phyloP scores from a whole-genome alignment of 1,140 invertebrate genomes.

The Vollenhovia emeryi region DNA sequence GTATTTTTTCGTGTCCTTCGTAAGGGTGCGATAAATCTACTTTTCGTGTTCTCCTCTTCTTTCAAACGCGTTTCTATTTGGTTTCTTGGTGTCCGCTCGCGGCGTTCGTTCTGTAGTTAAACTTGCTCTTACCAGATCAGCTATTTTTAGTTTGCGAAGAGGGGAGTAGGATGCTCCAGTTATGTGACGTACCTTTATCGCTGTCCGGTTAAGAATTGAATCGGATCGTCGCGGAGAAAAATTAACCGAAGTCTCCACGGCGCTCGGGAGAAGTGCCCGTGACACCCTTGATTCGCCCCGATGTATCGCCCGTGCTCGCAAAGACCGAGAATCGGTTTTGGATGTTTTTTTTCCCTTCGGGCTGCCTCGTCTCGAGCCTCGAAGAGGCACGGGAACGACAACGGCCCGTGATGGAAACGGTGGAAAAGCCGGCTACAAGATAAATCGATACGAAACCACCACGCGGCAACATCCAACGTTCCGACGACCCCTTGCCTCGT shows the following conservation, averaged over 20 bases:
- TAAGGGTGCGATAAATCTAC: background rate
- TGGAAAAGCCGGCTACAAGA: slow-evolving; percentile 39
- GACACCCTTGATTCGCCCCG: background rate
- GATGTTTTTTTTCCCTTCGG: slow-evolving; percentile 18
- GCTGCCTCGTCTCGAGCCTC: background rate
- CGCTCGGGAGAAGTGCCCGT: background rate
- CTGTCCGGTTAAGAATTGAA: background rate
- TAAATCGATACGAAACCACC: slow-evolving; percentile 63
- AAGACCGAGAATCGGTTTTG: background rate
- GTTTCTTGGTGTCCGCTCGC: background rate
- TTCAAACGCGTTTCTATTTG: background rate
- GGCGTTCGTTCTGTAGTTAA: background rate
- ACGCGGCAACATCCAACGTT: slow-evolving; percentile 45
- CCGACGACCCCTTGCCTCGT: slow-evolving; percentile 21
- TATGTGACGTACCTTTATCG: background rate
- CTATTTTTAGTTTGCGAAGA: slow-evolving; percentile 32
- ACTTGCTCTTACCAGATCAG: background rate
- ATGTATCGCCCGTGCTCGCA: background rate
- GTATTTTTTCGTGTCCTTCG: background rate
- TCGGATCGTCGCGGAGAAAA: background rate
- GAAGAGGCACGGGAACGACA: background rate
- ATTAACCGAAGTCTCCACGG: background rate
- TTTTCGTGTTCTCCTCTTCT: background rate
- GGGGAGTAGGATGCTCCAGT: slow-evolving; percentile 20
- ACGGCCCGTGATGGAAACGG: slow-evolving; percentile 17